Evolutionary conservation across 2,113 vertebrate genomes (phyloP), one percentile per base, ranked within the genome.

Genomic region (Neolamprologus hecqui): DNA sequence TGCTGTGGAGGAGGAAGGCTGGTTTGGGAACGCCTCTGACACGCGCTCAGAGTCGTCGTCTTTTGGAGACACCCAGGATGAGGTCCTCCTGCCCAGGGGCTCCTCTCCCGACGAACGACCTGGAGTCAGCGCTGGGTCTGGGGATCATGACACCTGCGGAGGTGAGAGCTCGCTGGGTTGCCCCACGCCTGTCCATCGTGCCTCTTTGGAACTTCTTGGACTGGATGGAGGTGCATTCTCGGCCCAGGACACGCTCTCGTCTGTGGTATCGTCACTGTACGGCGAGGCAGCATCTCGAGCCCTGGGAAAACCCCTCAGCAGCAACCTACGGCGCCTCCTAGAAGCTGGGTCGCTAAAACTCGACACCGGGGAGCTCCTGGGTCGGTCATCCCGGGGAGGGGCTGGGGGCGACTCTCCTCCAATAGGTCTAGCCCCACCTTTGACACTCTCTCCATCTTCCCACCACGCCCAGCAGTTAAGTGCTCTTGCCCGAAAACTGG

Each of bases 381-480:
- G 96, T 26, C 96, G 96, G 68, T 90, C 96, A 8, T 95, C 97
- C 82, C 97, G 91, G 96, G 97, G 94, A 92, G 95, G 90, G 94
- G 86, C 92, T 90, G 97, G 97, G 1, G 97, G 97, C 12, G 98
- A 98, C 19, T 97, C 96, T 14, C 97, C 96, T 23, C 94, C 97
- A 0, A 96, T 97, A 26, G 97, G 95, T 79, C 89, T 97, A 10
- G 96, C 97, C n/a, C 95, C 97, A 9, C 96, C 93, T 45, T 90
- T 98, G 82, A 97, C 98, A 84, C 97, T 98, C 79, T 98, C 98
- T 88, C 97, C 98, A 0, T 97, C 98, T 73, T 97, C 97, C 86
- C 98, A 98, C 91, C 99, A 99, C 37, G 98, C 99, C 90, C 98
- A 99, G 86, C 98, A 99, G 94, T 95, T 99, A 93, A 99, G 98